Conservation (phyloP, 2,888 invertebrate genomes). For the Caenorhabditis sulstoni region DNA sequence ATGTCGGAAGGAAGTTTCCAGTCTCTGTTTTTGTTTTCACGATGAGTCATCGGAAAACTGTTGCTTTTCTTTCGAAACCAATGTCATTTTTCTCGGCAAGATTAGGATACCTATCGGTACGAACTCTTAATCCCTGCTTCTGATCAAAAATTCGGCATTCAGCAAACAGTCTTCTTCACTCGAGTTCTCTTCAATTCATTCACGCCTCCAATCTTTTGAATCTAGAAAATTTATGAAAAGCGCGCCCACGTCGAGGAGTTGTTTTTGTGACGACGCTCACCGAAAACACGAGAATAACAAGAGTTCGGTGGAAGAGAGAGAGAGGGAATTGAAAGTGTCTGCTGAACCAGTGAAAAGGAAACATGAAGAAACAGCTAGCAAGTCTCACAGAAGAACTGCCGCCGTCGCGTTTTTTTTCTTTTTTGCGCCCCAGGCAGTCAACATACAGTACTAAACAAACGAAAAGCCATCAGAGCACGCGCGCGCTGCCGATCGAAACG, state of each 20-base stretch:
- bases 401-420: neutral
- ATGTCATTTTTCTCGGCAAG: neutral
- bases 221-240: neutral
- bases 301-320: neutral
- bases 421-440: constrained; percentile 20
- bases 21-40: neutral
- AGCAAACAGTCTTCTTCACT: neutral
- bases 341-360: neutral
- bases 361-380: constrained; percentile 4
- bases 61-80: neutral
- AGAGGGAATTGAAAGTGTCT: neutral
- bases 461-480: constrained; percentile 25
- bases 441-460: constrained; percentile 57
- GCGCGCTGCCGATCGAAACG: constrained; percentile 1
- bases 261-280: neutral
- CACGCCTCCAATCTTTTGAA: neutral
- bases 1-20: too few relatives aligned
- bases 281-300: constrained; percentile 1
- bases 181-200: neutral
- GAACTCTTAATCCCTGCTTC: neutral
- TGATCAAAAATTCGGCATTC: neutral
- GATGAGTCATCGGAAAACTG: neutral
- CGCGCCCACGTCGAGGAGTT: neutral
- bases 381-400: neutral
- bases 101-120: neutral